Percentiles rank a stretch among this genome's conserved stretches.
Evolutionary conservation across 2,113 vertebrate genomes (phyloP).

Genomic region (Vulpes vulpes): DNA sequence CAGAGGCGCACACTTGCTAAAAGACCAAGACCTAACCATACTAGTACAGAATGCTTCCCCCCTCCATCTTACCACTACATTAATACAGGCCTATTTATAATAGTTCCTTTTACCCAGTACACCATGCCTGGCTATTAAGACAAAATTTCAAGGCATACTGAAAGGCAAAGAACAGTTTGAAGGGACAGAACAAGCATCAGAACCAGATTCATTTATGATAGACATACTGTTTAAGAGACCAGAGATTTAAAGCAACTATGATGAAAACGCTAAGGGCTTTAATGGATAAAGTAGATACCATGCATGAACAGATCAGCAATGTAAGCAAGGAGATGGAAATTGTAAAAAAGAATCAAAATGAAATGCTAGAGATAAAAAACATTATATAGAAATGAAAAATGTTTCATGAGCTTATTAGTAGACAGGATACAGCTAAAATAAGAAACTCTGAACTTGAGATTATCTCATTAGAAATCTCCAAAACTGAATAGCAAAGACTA

Average conservation of each 20-base stretch:
- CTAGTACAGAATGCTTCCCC: fast-evolving
- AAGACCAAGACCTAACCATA: not conserved
- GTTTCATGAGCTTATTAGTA: not conserved
- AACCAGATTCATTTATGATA: not conserved
- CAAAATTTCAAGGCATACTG: not conserved
- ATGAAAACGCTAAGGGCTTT: not conserved
- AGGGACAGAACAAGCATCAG: constrained; percentile 1
- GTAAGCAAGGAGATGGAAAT: not conserved
- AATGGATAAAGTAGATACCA: not conserved
- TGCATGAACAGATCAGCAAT: not conserved
- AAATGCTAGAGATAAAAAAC: not conserved
- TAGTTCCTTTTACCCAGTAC: not conserved
- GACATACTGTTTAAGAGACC: not conserved
- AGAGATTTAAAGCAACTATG: not conserved
- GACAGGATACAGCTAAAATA: not conserved
- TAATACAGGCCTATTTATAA: not conserved
- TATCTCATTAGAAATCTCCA: not conserved
- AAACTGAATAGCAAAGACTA: not conserved
- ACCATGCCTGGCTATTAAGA: not conserved
- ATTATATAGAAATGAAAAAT: not conserved
- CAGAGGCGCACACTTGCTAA: not conserved
- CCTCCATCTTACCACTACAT: not conserved
- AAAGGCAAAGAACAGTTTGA: not conserved
- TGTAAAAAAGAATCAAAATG: not conserved
- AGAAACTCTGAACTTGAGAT: not conserved